Evolutionary conservation across 2,113 vertebrate genomes (phyloP).

Genomic region (Hiodon alosoides): DNA sequence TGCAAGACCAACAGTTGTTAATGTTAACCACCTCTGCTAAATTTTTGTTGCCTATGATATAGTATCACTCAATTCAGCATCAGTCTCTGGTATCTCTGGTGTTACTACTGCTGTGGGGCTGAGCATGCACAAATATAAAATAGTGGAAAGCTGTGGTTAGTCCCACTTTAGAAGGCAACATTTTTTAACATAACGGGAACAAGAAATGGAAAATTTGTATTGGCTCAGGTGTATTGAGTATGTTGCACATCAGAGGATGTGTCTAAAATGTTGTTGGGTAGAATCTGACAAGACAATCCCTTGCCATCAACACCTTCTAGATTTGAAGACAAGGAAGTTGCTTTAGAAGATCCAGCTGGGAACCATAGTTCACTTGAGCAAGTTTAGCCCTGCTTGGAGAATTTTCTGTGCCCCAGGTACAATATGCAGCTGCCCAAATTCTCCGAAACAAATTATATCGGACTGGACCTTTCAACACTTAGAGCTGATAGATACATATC

Average conservation of each 20-base stretch:
- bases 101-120: too few relatives aligned
- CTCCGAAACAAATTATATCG: background rate
- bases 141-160: too few relatives aligned
- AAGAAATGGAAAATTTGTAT: too few relatives aligned
- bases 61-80: too few relatives aligned
- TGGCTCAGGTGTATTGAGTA: too few relatives aligned
- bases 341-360: background rate
- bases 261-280: background rate
- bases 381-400: constrained; percentile 16
- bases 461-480: too few relatives aligned
- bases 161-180: too few relatives aligned
- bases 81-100: too few relatives aligned
- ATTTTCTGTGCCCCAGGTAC: constrained; percentile 15
- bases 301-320: constrained; percentile 21
- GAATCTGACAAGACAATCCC: constrained; percentile 19
- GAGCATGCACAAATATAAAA: too few relatives aligned
- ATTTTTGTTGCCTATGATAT: background rate
- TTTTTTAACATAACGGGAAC: too few relatives aligned
- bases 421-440: background rate
- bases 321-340: constrained; percentile 27
- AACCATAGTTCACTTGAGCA: constrained; percentile 16
- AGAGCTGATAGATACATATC: too few relatives aligned
- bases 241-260: background rate
- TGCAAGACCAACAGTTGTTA: background rate
- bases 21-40: background rate